phyloP scores from a whole-genome alignment of 2,113 vertebrate species.

The Syrmaticus mikado region DNA sequence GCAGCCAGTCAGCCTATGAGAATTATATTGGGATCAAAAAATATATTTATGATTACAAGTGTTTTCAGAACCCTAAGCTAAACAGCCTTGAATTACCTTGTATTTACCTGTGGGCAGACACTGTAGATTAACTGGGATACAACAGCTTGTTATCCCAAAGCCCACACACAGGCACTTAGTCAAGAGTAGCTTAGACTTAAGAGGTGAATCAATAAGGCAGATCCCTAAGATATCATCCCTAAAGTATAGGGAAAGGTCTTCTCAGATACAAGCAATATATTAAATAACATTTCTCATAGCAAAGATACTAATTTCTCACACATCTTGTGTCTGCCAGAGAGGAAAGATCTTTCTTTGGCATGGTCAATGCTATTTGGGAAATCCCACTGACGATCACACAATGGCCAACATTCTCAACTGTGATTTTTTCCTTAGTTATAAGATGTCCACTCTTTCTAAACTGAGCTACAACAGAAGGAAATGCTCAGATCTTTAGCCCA shows the following conservation, averaged over 20 bases:
- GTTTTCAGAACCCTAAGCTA: slow-evolving; percentile 7
- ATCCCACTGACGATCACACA: neutral
- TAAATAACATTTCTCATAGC: neutral
- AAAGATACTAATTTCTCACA: neutral
- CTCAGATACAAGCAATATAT: neutral
- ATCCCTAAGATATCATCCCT: neutral
- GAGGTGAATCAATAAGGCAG: slow-evolving; percentile 23
- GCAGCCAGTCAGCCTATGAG: neutral
- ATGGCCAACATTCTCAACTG: neutral
- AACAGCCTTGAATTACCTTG: neutral
- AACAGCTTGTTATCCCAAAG: slow-evolving; percentile 3
- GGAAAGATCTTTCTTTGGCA: neutral
- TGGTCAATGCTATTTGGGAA: neutral
- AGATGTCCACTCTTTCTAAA: neutral
- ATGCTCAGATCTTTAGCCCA: neutral
- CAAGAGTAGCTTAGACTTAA: neutral
- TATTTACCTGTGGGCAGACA: neutral
- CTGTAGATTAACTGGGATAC: slow-evolving; percentile 36
- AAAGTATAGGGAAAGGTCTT: neutral
- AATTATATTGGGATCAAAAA: neutral
- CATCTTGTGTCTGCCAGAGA: neutral
- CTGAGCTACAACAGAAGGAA: neutral
- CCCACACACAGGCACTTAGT: neutral
- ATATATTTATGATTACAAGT: slow-evolving; percentile 1
- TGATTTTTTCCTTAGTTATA: neutral